Conservation (phyloP, 2,113 vertebrate genomes). For the Odocoileus virginianus region DNA sequence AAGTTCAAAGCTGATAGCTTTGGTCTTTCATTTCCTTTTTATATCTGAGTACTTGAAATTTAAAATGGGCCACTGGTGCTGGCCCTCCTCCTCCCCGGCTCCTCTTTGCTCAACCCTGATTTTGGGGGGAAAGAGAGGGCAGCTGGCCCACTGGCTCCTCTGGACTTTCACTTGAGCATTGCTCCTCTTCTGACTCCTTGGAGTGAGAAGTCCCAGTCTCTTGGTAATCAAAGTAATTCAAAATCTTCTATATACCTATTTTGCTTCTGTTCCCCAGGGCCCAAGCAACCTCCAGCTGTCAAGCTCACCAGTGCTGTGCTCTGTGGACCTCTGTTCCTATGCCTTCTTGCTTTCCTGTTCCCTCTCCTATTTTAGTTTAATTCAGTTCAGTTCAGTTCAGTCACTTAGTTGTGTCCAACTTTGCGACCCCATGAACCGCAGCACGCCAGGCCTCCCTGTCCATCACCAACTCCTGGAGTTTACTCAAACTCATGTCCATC, state of each 20-base stretch:
- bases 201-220: background rate
- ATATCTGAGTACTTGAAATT: background rate
- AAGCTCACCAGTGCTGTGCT: background rate
- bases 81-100: accelerated
- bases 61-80: background rate
- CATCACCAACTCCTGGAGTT: no score
- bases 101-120: background rate
- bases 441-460: no score
- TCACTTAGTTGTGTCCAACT: no score
- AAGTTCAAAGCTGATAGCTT: background rate
- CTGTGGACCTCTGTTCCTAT: background rate
- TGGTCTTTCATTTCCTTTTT: background rate
- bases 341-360: background rate
- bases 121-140: accelerated
- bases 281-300: background rate
- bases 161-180: background rate
- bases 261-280: background rate
- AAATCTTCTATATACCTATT: background rate
- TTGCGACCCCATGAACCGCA: no score
- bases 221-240: background rate
- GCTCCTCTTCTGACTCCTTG: background rate
- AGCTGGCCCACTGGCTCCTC: background rate
- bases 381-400: no score
- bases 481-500: no score
- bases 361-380: background rate